These are phyloP conservation scores for Caerostris darwini DNA, from an alignment of 1,140 invertebrate species.

Conservation along the genomic window DNA sequence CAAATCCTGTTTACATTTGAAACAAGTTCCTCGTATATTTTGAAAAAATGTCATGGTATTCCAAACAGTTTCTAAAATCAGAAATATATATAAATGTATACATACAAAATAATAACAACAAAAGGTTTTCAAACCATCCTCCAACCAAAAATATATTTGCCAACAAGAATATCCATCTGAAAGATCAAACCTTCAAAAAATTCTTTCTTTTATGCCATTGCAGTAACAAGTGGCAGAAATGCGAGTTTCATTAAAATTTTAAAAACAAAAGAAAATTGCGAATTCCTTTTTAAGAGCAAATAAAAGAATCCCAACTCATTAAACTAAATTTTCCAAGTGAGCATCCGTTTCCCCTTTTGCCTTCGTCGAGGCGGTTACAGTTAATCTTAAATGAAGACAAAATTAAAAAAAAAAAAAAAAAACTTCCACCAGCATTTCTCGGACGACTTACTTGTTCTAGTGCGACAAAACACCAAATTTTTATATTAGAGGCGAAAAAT, in stretches of 20 bases:
- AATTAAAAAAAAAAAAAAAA: no score
- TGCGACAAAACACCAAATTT: background rate
- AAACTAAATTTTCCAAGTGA: background rate
- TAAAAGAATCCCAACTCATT: background rate
- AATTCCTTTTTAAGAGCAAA: background rate
- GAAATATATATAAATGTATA: no score
- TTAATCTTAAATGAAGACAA: background rate
- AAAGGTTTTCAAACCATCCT: no score
- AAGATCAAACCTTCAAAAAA: no score
- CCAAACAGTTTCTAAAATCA: no score
- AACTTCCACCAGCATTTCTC: background rate
- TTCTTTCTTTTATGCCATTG: no score
- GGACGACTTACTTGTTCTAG: background rate
- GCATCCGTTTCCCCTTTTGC: background rate
- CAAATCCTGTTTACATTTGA: no score
- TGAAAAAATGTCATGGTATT: no score
- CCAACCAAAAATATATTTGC: no score
- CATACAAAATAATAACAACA: no score
- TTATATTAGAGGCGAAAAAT: background rate
- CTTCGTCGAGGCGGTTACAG: background rate
- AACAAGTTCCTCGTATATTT: no score
- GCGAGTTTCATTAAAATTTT: background rate
- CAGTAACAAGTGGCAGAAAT: background rate
- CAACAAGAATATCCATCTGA: no score
- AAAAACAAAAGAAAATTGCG: background rate